Percentiles rank a stretch among this genome's conserved stretches.
Conservation (phyloP, 2,797 vertebrate genomes). For the Falco columbarius region DNA sequence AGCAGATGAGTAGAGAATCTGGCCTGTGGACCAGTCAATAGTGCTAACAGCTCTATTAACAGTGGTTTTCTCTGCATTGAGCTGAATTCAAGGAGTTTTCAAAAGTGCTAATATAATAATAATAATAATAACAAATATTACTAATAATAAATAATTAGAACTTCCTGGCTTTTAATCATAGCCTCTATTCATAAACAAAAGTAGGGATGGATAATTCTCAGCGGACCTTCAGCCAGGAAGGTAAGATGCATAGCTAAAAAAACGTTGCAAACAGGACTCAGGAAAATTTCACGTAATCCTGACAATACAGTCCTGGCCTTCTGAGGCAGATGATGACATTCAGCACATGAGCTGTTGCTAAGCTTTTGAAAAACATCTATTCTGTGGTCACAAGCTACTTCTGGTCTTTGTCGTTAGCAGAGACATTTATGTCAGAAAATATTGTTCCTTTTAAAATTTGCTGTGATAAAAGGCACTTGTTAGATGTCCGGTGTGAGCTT, state of each 20-base stretch:
- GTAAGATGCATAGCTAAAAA: neutral
- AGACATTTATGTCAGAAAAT: slow-evolving; percentile 45
- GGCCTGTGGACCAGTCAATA: fast-evolving
- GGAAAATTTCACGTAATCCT: slow-evolving; percentile 34
- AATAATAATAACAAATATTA: neutral
- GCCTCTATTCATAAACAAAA: neutral
- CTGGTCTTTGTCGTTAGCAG: neutral
- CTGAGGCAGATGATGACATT: neutral
- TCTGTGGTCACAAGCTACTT: slow-evolving; percentile 4
- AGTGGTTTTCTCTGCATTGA: fast-evolving
- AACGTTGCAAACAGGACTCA: neutral
- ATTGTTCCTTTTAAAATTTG: neutral
- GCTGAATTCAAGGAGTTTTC: neutral
- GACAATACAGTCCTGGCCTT: neutral
- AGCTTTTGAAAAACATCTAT: neutral
- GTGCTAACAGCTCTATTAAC: neutral
- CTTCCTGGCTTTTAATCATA: neutral
- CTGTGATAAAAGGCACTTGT: slow-evolving; percentile 25
- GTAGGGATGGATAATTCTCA: neutral
- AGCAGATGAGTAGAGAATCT: neutral
- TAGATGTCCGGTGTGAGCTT: neutral
- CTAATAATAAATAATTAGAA: neutral
- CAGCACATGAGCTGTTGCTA: neutral
- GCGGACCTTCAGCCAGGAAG: neutral
- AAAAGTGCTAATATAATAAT: fast-evolving